These are phyloP conservation scores for Otolemur garnettii DNA, from an alignment of 2,113 vertebrate genomes.

Conservation along the genomic window DNA sequence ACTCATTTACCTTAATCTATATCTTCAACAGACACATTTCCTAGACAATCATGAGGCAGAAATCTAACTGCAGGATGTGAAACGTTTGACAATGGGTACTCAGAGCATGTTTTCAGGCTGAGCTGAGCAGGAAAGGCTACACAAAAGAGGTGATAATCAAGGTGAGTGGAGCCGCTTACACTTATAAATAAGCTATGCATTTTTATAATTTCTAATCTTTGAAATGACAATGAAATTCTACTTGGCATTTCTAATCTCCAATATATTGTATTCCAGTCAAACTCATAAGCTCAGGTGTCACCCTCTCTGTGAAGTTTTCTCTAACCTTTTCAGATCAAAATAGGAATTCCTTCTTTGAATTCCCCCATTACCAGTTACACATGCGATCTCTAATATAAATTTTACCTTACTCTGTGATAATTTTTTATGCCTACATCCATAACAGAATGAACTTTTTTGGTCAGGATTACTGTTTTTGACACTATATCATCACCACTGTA, in stretches of 20 bases:
- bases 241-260: background rate
- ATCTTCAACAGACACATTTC: background rate
- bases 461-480: background rate
- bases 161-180: background rate
- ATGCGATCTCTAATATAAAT: background rate
- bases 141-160: background rate
- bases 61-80: background rate
- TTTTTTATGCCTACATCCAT: background rate
- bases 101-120: background rate
- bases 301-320: background rate
- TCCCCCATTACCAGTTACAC: background rate
- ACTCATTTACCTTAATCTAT: background rate
- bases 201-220: background rate
- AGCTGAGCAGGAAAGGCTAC: background rate
- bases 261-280: background rate
- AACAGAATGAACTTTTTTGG: background rate
- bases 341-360: background rate
- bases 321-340: slow-evolving; percentile 21
- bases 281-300: background rate
- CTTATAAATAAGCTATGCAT: background rate
- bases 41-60: background rate
- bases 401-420: background rate
- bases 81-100: background rate
- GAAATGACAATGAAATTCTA: background rate
- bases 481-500: background rate